These are phyloP conservation scores for Notoglanidium macrostoma DNA, from an alignment of 2,797 vertebrate species.

Conservation along the genomic window DNA sequence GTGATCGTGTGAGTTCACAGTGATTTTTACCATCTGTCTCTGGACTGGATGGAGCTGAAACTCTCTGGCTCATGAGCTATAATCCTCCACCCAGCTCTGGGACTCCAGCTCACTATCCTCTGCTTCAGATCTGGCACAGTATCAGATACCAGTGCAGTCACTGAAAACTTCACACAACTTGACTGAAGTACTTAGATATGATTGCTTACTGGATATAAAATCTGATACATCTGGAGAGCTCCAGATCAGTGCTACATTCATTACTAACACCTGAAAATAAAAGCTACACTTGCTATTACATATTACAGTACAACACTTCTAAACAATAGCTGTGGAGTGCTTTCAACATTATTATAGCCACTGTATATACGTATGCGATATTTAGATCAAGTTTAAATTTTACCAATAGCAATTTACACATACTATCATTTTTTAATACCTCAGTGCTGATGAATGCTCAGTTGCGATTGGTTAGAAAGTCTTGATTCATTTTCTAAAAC, in stretches of 20 bases:
- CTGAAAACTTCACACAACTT: neutral
- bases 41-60: conserved; percentile 25
- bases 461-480: neutral
- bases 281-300: neutral
- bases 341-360: neutral
- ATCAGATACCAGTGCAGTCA: conserved; percentile 1
- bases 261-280: neutral
- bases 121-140: conserved; percentile 17
- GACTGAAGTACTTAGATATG: neutral
- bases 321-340: neutral
- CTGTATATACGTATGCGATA: neutral
- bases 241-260: conserved; percentile 1
- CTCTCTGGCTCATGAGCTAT: conserved; percentile 36
- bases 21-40: conserved; percentile 47
- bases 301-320: neutral
- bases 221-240: neutral
- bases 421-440: neutral
- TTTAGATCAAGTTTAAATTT: neutral
- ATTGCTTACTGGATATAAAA: neutral
- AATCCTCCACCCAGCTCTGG: conserved; percentile 29
- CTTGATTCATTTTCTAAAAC: neutral
- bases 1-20: conserved; percentile 33
- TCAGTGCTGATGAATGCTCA: neutral
- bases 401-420: neutral
- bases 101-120: neutral